A percentile compares a stretch with the other conserved stretches of the same genome.
These are phyloP conservation scores for Sebastes trivittatus DNA, from an alignment of 2,797 vertebrate genomes.

Conservation along the genomic window DNA sequence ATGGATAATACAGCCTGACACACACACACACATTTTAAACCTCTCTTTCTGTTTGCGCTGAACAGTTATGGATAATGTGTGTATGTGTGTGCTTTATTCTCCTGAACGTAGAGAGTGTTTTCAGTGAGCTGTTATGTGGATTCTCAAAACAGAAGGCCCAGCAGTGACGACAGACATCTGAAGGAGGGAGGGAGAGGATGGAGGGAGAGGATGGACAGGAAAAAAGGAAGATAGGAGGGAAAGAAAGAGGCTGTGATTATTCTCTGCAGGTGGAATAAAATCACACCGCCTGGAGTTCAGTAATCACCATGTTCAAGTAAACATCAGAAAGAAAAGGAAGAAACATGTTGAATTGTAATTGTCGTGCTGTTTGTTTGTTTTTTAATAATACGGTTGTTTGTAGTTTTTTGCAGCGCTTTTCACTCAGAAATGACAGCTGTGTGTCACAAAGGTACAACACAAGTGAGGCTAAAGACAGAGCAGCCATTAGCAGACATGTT, in stretches of 20 bases:
- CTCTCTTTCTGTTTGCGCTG: slow-evolving; percentile 30
- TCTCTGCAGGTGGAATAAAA: slow-evolving; percentile 57
- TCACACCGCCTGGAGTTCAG: slow-evolving; percentile 39
- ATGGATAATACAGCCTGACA: slow-evolving; percentile 58
- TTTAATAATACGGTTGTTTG: slow-evolving; percentile 1
- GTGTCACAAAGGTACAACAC: background rate
- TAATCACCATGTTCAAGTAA: slow-evolving; percentile 45
- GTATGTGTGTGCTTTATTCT: slow-evolving; percentile 28
- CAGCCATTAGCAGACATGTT: slow-evolving; percentile 9
- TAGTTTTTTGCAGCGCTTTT: background rate
- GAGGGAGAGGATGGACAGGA: background rate
- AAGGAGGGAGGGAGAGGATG: slow-evolving; percentile 7
- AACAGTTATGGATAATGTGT: slow-evolving; percentile 27
- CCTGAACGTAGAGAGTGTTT: slow-evolving; percentile 32
- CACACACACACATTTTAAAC: slow-evolving; percentile 1
- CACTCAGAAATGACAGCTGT: background rate
- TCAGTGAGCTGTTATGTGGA: slow-evolving; percentile 51
- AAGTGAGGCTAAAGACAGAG: background rate
- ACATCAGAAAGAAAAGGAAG: slow-evolving; percentile 30
- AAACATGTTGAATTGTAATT: slow-evolving; percentile 39
- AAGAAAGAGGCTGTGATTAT: slow-evolving; percentile 54
- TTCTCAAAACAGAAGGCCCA: slow-evolving; percentile 54
- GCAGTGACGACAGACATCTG: slow-evolving; percentile 28
- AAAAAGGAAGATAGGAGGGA: slow-evolving; percentile 8
- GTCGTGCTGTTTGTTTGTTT: background rate